These are phyloP conservation scores for Megamerina dolium DNA, from an alignment of 2,888 invertebrate genomes.

Conservation along the genomic window DNA sequence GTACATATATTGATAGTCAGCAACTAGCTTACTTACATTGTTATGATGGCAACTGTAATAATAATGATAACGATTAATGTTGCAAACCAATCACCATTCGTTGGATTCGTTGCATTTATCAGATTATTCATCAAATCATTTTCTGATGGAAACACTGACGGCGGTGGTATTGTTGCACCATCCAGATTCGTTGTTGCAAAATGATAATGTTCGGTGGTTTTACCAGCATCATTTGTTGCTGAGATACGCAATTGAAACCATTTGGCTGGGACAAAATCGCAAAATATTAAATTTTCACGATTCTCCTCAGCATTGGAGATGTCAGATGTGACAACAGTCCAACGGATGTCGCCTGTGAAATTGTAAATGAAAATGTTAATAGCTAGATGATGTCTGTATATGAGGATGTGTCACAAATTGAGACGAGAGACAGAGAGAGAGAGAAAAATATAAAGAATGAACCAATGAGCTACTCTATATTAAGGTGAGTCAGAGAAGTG, in stretches of 20 bases:
- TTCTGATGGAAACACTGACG: slow-evolving; percentile 43
- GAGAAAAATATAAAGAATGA: not conserved
- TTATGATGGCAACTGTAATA: slow-evolving; percentile 42
- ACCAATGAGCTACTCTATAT: too few species aligned
- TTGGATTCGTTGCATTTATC: slow-evolving; percentile 43
- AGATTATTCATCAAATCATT: slow-evolving; percentile 46
- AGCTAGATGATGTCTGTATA: not conserved
- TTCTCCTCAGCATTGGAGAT: slow-evolving; percentile 49
- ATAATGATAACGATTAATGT: slow-evolving; percentile 45
- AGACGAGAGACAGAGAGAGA: not conserved
- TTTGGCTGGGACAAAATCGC: slow-evolving; percentile 55
- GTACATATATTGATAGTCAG: too few species aligned
- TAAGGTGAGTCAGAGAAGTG: too few species aligned
- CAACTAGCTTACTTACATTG: slow-evolving; percentile 40
- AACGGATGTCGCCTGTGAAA: slow-evolving; percentile 43
- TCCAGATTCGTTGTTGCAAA: slow-evolving; percentile 55
- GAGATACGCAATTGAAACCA: slow-evolving; percentile 58
- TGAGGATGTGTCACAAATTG: not conserved
- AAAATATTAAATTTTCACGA: slow-evolving; percentile 51
- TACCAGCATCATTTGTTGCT: slow-evolving; percentile 59
- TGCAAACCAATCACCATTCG: slow-evolving; percentile 45
- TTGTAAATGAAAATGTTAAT: not conserved
- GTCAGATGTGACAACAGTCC: slow-evolving; percentile 50
- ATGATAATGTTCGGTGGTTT: slow-evolving; percentile 57
- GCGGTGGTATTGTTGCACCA: slow-evolving; percentile 49